Percentiles rank a stretch among this genome's conserved stretches.
phyloP scores from a whole-genome alignment of 53 echinoderm and acorn worm species.

The Stichopus horrens region DNA sequence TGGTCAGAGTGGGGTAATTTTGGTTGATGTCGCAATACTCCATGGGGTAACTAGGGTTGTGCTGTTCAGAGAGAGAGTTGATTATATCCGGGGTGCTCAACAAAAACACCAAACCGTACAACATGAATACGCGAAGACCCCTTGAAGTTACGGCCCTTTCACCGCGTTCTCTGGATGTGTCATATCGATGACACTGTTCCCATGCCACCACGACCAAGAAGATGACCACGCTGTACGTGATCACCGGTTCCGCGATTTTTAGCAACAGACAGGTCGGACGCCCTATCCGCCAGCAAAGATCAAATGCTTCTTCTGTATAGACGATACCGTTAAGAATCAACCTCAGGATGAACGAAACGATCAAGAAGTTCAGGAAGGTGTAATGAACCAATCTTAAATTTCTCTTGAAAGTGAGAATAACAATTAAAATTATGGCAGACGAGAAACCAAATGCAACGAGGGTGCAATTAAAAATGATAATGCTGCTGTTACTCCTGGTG shows the following conservation, averaged over 20 bases:
- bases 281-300: slow-evolving; percentile 32
- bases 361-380: background rate
- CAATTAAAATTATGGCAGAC: background rate
- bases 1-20: background rate
- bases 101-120: background rate
- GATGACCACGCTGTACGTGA: slow-evolving; percentile 10
- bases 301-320: slow-evolving; percentile 35
- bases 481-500: background rate
- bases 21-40: background rate
- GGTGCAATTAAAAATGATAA: slow-evolving; percentile 9
- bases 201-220: slow-evolving; percentile 21
- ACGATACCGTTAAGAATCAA: slow-evolving; percentile 21
- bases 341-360: background rate
- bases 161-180: background rate
- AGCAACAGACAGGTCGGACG: background rate
- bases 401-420: background rate
- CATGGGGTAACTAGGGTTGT: background rate
- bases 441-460: slow-evolving; percentile 4
- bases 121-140: background rate
- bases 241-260: slow-evolving; percentile 35
- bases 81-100: slow-evolving; percentile 35
- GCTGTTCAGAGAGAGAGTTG: background rate
- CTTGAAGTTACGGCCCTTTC: background rate
- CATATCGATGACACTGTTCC: slow-evolving; percentile 10
- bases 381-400: background rate